Conservation (phyloP, 2,113 vertebrate genomes). For the Amblyopsis rosae region DNA sequence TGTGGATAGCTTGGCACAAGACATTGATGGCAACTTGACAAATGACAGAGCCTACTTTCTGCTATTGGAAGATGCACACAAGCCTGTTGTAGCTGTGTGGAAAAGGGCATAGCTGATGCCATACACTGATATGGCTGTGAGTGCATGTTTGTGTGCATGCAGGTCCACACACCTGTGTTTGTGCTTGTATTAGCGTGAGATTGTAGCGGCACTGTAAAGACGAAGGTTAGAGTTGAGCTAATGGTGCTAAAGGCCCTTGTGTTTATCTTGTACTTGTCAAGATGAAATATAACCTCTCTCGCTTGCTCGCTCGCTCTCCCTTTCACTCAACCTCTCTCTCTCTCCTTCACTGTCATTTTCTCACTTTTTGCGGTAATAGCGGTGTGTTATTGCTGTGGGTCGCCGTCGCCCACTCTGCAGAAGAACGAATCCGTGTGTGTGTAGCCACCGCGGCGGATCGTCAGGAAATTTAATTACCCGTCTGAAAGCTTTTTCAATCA, state of each 20-base stretch:
- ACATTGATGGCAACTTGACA: no score
- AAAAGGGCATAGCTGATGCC: neutral
- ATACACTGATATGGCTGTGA: no score
- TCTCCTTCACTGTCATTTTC: constrained; percentile 6
- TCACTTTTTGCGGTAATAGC: constrained; percentile 26
- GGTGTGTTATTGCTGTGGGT: constrained; percentile 61
- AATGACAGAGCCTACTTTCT: no score
- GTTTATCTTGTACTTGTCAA: constrained; percentile 73
- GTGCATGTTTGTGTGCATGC: neutral
- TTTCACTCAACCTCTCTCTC: neutral
- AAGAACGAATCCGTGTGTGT: constrained; percentile 62
- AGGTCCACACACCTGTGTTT: constrained; percentile 1
- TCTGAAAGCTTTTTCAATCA: constrained; percentile 79
- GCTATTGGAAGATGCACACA: constrained; percentile 4
- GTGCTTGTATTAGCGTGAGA: constrained; percentile 33
- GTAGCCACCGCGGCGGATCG: constrained; percentile 67
- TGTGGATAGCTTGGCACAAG: no score
- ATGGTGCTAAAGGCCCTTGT: constrained; percentile 65
- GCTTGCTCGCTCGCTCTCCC: constrained; percentile 7
- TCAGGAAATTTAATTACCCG: constrained; percentile 78
- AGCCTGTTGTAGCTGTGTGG: constrained; percentile 25
- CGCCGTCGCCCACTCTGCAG: constrained; percentile 58
- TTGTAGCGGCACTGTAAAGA: constrained; percentile 47
- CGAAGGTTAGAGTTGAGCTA: constrained; percentile 64
- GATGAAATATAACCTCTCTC: constrained; percentile 65